phyloP scores from a whole-genome alignment of 2,113 vertebrate species.

The Labeo catla region DNA sequence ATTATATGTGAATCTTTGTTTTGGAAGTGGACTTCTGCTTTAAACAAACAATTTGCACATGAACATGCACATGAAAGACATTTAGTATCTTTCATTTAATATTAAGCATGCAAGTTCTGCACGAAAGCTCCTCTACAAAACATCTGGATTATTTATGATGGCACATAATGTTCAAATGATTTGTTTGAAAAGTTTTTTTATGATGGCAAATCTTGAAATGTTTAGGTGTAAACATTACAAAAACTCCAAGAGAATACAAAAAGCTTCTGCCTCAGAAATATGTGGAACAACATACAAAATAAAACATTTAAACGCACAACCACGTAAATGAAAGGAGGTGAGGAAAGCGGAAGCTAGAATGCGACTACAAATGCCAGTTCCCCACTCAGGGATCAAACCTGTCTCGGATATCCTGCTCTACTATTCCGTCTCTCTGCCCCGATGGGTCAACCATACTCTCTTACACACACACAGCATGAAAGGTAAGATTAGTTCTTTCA shows the following conservation, averaged over 20 bases:
- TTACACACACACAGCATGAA: neutral
- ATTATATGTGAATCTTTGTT: too few species aligned
- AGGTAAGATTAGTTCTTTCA: neutral
- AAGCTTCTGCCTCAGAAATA: neutral
- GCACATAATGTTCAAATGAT: constrained; percentile 61
- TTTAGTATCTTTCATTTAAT: constrained; percentile 71
- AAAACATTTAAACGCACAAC: constrained; percentile 14
- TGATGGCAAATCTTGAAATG: neutral
- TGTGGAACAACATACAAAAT: neutral
- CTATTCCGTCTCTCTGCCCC: constrained; percentile 16
- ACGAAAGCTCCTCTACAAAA: constrained; percentile 60
- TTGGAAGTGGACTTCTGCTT: too few species aligned
- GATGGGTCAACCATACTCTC: constrained; percentile 13
- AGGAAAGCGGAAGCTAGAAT: constrained; percentile 19
- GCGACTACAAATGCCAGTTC: constrained; percentile 12
- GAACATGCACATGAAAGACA: constrained; percentile 51
- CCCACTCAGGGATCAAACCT: neutral
- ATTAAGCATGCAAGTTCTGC: constrained; percentile 63
- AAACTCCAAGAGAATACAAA: neutral
- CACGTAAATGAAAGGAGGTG: neutral
- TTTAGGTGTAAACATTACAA: neutral
- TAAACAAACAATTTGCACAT: constrained; percentile 44
- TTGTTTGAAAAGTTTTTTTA: neutral
- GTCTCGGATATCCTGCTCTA: constrained; percentile 14
- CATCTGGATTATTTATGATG: constrained; percentile 64